Base-by-base conservation (phyloP, 2,113 vertebrate genomes). In the Notarius lentiginosus region DNA sequence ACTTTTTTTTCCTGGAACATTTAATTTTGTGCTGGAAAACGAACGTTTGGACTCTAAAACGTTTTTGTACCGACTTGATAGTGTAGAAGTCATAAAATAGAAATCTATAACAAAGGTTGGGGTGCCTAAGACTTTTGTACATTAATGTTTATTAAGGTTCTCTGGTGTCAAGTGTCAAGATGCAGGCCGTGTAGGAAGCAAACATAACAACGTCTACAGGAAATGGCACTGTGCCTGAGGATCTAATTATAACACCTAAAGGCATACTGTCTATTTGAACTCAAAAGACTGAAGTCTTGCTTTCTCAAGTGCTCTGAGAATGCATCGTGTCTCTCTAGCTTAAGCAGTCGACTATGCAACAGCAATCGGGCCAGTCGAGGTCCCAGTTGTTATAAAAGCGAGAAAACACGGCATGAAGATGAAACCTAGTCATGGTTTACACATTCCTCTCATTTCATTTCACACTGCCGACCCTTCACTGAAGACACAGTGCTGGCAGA, bases 401-500 rank as follows among this genome's bases (percentile, higher is more conserved):
- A 85, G 60, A 85, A 83, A 68, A 83, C 49, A 55, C 20, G 47
- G 41, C 18, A 9, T 14, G 30, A 47, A 60, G 83, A 30, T 68
- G 82, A 84, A 83, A 53, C 82, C 14, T 49, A 83, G 14, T 65
- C 73, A 76, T 79, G 76, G 41, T 79, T 51, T 68, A 17, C 47
- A 79, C 41, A 65, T 82, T 51, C 11, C 66, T 72, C 60, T 63
- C 72, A 61, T 61, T 85, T 65, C 18, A 85, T 85, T 77, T 85
- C 84, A 85, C 73, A 77, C 47, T 63, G 51, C n/a, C 5, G 66
- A 60, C 5, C 49, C n/a, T 58, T 81, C 15, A 73, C 30, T 10
- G 53, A 58, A 49, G 66, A 85, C 9, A 7, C 49, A 63, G 58
- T 5, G 14, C 79, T 63, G 17, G 41, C 47, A 82, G 63, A 55